phyloP scores from a whole-genome alignment of 2,888 invertebrate genomes.

The Meliscaeva auricollis region DNA sequence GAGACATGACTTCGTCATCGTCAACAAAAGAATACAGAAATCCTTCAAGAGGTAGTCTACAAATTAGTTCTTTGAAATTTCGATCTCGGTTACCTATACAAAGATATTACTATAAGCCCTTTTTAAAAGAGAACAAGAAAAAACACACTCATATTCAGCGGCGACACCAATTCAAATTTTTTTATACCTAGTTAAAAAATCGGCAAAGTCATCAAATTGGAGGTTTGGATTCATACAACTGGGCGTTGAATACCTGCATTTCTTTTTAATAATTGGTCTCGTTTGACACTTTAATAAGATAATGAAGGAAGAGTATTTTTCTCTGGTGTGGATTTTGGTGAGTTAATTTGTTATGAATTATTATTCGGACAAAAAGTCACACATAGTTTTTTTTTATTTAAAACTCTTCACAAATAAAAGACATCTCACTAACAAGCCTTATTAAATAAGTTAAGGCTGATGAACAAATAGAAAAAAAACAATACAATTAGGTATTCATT shows the following conservation, averaged over 20 bases:
- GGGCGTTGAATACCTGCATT: conserved; percentile 48
- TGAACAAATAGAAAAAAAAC: too few relatives aligned
- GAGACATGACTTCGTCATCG: too few relatives aligned
- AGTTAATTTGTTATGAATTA: neutral
- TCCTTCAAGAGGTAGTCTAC: too few relatives aligned
- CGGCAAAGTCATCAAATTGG: conserved; percentile 67
- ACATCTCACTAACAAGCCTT: too few relatives aligned
- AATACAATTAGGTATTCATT: too few relatives aligned
- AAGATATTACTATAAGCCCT: neutral
- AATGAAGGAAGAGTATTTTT: conserved; percentile 41
- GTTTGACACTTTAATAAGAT: conserved; percentile 73
- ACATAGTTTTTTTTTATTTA: too few relatives aligned
- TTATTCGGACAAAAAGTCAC: too few relatives aligned
- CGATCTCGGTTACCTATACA: conserved; percentile 41
- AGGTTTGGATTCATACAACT: conserved; percentile 62
- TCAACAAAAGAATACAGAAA: too few relatives aligned
- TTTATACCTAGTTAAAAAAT: conserved; percentile 18
- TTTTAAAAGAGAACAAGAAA: neutral
- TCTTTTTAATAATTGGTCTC: conserved; percentile 56
- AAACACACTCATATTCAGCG: neutral
- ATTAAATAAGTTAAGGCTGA: too few relatives aligned
- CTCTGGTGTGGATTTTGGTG: neutral
- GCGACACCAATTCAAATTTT: conserved; percentile 47
- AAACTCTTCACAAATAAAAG: too few relatives aligned
- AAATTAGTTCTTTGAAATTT: conserved; percentile 46